Base-by-base conservation (phyloP, 2,797 vertebrate genomes). In the Phylloscopus collybita region DNA sequence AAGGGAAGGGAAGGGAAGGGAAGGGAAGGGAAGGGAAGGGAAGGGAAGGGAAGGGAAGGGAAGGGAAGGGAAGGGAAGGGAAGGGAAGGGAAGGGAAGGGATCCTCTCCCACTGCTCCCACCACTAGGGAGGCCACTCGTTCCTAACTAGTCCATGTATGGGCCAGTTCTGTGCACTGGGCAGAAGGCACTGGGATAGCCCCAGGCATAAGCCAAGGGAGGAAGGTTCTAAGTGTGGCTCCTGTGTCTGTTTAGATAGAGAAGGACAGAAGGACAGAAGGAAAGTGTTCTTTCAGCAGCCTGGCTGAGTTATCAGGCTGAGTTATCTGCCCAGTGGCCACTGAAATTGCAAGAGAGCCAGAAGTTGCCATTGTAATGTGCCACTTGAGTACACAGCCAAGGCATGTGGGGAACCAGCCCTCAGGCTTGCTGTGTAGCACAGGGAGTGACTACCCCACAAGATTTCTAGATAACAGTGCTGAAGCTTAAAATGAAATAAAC, bases 401-500 rank as follows among this genome's bases (percentile, higher is more conserved):
- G 22, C 64, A 82, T 12, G 23, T 0, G 1, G 70, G 65, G 45
- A 92, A 89, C 0, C 2, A 85, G 29, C 51, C 26, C 26, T 61
- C 5, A 4, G 86, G 49, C 61, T 44, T 73, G 30, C 71, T 50
- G 26, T 34, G n/a, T 4, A 65, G 64, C 47, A 66, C 36, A 26
- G 19, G 36, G 47, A 45, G 15, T 16, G 27, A 34, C 36, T 56
- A n/a, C 18, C 13, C 13, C 34, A 47, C 0, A 0, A 65, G 64
- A 74, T 50, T 80, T 60, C 42, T 60, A 76, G 57, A 60, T 67
- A 66, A 49, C 26, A 70, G 26, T 22, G 67, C 32, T 65, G 49
- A 75, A 75, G 38, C 8, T 91, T 75, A 86, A 91, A 92, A 89
- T 74, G 57, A 13, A 69, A 88, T 85, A 83, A 89, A 84, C 57